Evolutionary conservation across 2,888 invertebrate species (phyloP), one percentile per base, ranked within the genome.

Genomic region (Perizoma affinitatum): DNA sequence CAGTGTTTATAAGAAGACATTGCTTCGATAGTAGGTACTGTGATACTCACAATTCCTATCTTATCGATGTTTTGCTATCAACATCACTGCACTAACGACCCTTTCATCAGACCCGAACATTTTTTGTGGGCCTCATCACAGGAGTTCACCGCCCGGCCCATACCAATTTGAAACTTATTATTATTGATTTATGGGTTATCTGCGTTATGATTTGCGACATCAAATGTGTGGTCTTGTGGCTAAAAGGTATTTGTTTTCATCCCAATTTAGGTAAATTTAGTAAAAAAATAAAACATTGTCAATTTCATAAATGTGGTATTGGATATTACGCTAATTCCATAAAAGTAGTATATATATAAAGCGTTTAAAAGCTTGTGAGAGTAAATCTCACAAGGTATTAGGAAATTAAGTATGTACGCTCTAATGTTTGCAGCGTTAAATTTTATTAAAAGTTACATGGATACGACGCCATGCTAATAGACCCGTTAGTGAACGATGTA

Each of bases 401-500:
- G 38, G 38, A 4, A 38, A 38, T 38, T 38, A 38, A 7, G 38
- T 53, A 46, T n/a, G n/a, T n/a, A n/a, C 46, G 6, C 54, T 57
- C 46, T 60, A 46, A 45, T 57, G 53, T 48, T 6, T 48, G 60
- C 36, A 58, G 45, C 58, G 62, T 65, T 53, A 47, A 63, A 70
- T 66, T 61, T 52, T 70, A 65, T 70, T 71, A 67, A 54, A 61
- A 70, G 62, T 69, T 70, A 66, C 63, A 67, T 68, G 52, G 58
- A 70, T 71, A 64, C 61, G 55, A 54, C 36, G 63, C 47, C 47
- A 74, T 73, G 72, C 79, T 83, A 79, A 82, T 82, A 76, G 80
- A 74, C 70, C 81, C 81, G 84, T 86, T 86, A 84, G 76, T 71
- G 68, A 66, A 65, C 70, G 64, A 67, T 64, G 74, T 86, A 84